These are phyloP conservation scores for Scopus umbretta DNA, from an alignment of 2,113 vertebrate species.

Conservation along the genomic window DNA sequence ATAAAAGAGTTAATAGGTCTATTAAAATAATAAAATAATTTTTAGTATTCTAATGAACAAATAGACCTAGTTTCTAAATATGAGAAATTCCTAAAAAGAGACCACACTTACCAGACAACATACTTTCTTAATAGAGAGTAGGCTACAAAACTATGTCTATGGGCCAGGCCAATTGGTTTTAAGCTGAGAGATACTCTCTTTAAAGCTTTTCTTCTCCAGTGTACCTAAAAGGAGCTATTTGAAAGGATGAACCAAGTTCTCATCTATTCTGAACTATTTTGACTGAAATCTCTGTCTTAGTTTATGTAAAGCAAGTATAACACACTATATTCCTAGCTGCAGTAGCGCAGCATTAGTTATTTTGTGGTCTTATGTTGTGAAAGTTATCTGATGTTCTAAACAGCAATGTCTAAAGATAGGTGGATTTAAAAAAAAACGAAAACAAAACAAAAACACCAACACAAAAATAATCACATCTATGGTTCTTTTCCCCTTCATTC, in stretches of 20 bases:
- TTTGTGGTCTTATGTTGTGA: background rate
- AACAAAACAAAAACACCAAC: background rate
- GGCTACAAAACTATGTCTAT: background rate
- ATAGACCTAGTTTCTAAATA: background rate
- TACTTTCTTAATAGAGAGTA: background rate
- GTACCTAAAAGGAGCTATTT: background rate
- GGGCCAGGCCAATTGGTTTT: background rate
- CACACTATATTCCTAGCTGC: background rate
- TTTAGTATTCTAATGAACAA: background rate
- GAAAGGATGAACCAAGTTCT: background rate
- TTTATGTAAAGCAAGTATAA: background rate
- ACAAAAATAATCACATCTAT: background rate
- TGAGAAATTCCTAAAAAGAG: background rate
- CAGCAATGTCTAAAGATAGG: background rate
- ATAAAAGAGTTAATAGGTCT: background rate
- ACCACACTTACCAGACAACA: background rate
- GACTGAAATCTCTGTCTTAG: background rate
- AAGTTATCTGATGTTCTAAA: background rate
- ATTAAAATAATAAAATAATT: background rate
- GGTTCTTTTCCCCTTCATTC: background rate
- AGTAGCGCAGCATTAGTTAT: background rate
- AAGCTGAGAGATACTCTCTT: background rate
- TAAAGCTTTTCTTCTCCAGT: background rate
- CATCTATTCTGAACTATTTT: background rate
- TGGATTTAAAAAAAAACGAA: background rate